A percentile compares a stretch with the other conserved stretches of the same genome.
Evolutionary conservation across 2,888 invertebrate species (phyloP).

Genomic region (Gibbula magus): DNA sequence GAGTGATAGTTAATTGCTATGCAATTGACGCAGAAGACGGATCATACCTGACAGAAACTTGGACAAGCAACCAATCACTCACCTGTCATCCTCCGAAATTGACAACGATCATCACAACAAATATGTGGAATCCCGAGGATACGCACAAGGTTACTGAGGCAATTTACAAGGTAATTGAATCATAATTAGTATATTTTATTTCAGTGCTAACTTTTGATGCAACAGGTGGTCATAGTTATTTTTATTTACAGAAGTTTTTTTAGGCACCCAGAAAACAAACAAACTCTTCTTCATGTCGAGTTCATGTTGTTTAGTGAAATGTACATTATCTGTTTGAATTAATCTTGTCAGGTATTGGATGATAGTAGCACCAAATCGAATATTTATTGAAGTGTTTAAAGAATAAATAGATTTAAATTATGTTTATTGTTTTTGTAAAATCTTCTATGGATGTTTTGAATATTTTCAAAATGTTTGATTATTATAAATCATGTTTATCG

Average conservation of each 20-base stretch:
- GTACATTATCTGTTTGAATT: not conserved
- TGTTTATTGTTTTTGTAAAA: not conserved
- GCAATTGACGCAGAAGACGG: not conserved
- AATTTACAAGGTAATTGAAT: conserved; percentile 51
- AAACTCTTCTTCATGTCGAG: no score
- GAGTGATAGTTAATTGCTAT: no score
- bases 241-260: no score
- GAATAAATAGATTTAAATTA: not conserved
- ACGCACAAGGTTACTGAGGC: conserved; percentile 54
- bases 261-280: no score
- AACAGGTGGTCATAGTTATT: no score
- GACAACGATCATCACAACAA: not conserved
- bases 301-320: not conserved
- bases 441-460: not conserved
- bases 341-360: not conserved
- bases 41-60: not conserved
- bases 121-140: conserved; percentile 57
- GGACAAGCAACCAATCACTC: not conserved
- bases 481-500: no score
- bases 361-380: not conserved
- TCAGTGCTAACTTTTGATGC: no score
- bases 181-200: not conserved
- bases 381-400: not conserved
- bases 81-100: not conserved
- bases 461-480: not conserved